Evolutionary conservation across 2,113 vertebrate genomes (phyloP).

Genomic region (Taxidea taxus): DNA sequence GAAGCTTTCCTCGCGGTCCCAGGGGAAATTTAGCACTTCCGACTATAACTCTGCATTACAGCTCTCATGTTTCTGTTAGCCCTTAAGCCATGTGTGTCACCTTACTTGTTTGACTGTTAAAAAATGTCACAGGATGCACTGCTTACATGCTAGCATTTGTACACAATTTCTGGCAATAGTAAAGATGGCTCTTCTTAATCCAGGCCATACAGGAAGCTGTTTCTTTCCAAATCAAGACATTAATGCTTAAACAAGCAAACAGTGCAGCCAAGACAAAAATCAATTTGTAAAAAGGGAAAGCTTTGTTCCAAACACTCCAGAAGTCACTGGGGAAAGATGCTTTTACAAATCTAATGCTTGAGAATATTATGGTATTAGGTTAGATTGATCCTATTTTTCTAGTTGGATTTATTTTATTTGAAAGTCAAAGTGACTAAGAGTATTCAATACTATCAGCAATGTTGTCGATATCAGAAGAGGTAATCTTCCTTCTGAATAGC

Average conservation of each 20-base stretch:
- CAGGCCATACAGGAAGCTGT: slow-evolving; percentile 62
- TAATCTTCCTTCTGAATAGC: slow-evolving; percentile 35
- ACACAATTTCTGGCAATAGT: slow-evolving; percentile 54
- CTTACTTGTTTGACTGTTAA: slow-evolving; percentile 73
- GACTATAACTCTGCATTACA: slow-evolving; percentile 66
- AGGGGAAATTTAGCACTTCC: slow-evolving; percentile 81
- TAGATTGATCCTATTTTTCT: slow-evolving; percentile 62
- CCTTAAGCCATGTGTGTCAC: slow-evolving; percentile 80
- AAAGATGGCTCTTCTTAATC: slow-evolving; percentile 51
- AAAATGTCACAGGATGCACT: slow-evolving; percentile 73
- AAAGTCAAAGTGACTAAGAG: slow-evolving; percentile 52
- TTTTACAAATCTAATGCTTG: slow-evolving; percentile 45
- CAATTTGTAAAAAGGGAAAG: slow-evolving; percentile 45
- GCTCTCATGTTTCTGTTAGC: slow-evolving; percentile 81
- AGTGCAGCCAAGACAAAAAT: slow-evolving; percentile 60
- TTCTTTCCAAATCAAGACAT: slow-evolving; percentile 66
- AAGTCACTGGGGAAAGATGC: slow-evolving; percentile 51
- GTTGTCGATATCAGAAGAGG: slow-evolving; percentile 22
- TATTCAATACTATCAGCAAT: slow-evolving; percentile 10
- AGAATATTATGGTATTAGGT: slow-evolving; percentile 69
- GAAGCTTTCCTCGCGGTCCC: slow-evolving; percentile 79
- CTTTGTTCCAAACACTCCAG: slow-evolving; percentile 58
- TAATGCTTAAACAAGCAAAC: slow-evolving; percentile 74
- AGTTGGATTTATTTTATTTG: slow-evolving; percentile 57
- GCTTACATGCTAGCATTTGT: slow-evolving; percentile 61